A percentile compares a stretch with the other conserved stretches of the same genome.
These are phyloP conservation scores for Silvanus unidentatus DNA, from an alignment of 2,888 invertebrate species.

Conservation along the genomic window DNA sequence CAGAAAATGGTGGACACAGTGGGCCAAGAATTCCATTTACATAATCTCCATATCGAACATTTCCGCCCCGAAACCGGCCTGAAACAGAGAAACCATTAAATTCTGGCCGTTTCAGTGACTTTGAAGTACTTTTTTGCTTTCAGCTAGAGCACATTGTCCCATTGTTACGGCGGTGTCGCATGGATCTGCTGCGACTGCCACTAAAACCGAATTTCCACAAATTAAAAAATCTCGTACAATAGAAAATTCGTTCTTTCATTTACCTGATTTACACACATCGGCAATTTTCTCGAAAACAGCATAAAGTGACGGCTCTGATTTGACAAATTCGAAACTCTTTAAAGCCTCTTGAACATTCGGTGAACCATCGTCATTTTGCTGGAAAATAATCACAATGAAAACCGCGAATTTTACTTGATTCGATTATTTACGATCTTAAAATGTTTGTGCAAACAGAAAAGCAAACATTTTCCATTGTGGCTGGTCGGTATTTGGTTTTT, in stretches of 20 bases:
- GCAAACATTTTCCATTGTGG: constrained; percentile 26
- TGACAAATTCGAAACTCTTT: constrained; percentile 17
- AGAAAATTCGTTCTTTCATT: background rate
- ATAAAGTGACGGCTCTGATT: constrained; percentile 19
- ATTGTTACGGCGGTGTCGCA: constrained; percentile 26
- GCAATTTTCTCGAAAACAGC: constrained; percentile 14
- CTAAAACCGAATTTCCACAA: constrained; percentile 18
- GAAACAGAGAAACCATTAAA: constrained; percentile 1
- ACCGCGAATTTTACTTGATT: background rate
- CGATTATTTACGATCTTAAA: constrained; percentile 19
- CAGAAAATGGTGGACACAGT: too few species aligned
- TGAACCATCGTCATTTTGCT: constrained; percentile 21
- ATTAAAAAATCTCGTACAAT: background rate
- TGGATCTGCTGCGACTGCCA: constrained; percentile 21
- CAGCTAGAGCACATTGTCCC: constrained; percentile 23
- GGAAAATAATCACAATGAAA: constrained; percentile 7
- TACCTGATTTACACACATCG: constrained; percentile 12
- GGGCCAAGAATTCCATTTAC: too few species aligned
- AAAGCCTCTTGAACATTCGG: constrained; percentile 18
- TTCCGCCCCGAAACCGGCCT: too few species aligned
- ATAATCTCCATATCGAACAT: too few species aligned
- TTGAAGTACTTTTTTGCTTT: constrained; percentile 22
- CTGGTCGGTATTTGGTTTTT: constrained; percentile 18
- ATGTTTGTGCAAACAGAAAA: constrained; percentile 21
- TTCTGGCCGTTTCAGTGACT: too few species aligned